Base-by-base conservation (phyloP, 2,888 invertebrate genomes). In the Eupelmus urozonus region DNA sequence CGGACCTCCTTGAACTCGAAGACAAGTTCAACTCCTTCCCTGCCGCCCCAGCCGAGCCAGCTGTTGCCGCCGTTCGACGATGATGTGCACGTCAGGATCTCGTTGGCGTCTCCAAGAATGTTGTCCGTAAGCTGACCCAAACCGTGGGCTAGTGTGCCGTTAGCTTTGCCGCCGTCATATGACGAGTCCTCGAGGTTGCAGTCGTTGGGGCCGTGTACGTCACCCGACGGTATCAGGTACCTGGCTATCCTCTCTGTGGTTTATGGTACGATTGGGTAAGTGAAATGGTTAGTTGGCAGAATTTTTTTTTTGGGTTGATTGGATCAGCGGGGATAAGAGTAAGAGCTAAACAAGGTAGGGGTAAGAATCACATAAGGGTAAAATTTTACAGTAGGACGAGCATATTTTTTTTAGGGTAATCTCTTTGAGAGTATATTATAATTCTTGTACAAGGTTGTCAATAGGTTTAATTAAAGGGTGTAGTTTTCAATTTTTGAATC, bases 1-100 rank as follows among this genome's bases (percentile, higher is more conserved):
- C 96, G 92, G 1, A 94, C 91, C 69, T 92, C 92, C 82, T 94
- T 94, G 89, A 97, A 97, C 88, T 96, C 95, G 89, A 97, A 96
- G 1, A 93, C 92, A 57, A 98, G 91, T 84, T 95, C 94, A 9
- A 97, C 91, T 62, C 93, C 93, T 66, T 93, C 92, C 1, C 92
- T 90, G 84, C 94, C 94, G 86, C 93, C 93, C 97, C 97, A 97
- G 29, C 97, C 97, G 3, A 97, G 94, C 97, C 97, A 97, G 77
- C 85, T 87, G 9, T 83, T 87, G 27, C 83, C 81, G 66, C 80
- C 16, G 2, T 2, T 13, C 2, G 45, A 45, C 4, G 20, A 86
- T 90, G 91, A 77, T 23, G 86, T 81, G n/a, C n/a, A n/a, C 25
- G 80, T 73, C 66, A 84, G 59, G 53, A 82, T 83, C 79, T 87